Evolutionary conservation across 2,113 vertebrate genomes (phyloP), one percentile per base, ranked within the genome.

Genomic region (Hydrolagus affinis): DNA sequence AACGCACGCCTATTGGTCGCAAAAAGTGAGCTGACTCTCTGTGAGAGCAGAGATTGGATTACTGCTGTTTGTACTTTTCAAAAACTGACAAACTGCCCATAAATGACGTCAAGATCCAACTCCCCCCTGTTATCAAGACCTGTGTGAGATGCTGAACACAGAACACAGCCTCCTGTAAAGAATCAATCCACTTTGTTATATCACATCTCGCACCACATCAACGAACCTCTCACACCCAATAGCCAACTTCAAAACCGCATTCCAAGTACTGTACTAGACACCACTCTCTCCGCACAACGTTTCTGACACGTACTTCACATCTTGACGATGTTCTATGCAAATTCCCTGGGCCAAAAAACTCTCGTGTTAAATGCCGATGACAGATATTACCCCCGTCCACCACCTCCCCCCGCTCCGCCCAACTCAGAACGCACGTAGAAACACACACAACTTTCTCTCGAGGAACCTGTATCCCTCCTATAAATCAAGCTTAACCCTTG

Each of bases 21-120:
- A 32, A 17, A 83, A 68, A 83, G 19, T 83, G 78, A 62, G 78
- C 78, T 32, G 78, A 83, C 15, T 11, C 8, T 23, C 15, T 83
- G 59, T 30, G 8, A 0, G 21, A 28, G 19, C 17, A 32, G 0
- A 44, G 25, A 83, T 83, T 83, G 78, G 78, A 15, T 83, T 10
- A 9, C 60, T 17, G 60, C 14, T 66, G 3, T 17, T 8, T 4
- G 14, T 60, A 66, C 25, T 66, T 66, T 83, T 83, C 1, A 75
- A 75, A 74, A 75, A 57, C 15, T 75, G 32, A 75, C 19, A 4
- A 75, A 75, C 1, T 23, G n/a, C 44, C 44, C 44, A 44, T 1
- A 44, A 6, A 1, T 6, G 6, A 72, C 72, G 21, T 32, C 62
- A 64, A 30, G 25, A 8, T 59, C 77, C 14, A 57, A 64, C 77